phyloP scores from a whole-genome alignment of 2,797 vertebrate genomes.

The Kryptolebias ocellatus region DNA sequence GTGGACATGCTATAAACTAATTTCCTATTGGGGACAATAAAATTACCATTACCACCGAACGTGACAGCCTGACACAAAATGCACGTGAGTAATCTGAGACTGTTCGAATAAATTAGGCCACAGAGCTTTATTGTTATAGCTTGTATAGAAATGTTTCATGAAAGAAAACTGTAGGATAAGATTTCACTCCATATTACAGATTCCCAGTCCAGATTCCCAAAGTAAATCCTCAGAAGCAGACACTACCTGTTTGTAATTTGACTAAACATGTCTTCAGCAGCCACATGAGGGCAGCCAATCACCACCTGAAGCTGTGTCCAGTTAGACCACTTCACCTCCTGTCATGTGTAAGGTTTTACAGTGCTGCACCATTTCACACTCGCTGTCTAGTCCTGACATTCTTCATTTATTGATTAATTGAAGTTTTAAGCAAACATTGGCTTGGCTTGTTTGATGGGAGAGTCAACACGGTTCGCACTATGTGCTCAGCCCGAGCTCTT shows the following conservation, averaged over 20 bases:
- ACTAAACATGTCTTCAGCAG: neutral
- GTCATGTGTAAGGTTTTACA: neutral
- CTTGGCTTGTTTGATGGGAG: conserved; percentile 22
- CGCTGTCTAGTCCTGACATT: conserved; percentile 17
- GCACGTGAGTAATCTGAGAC: no score
- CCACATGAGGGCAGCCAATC: conserved; percentile 52
- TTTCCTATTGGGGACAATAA: no score
- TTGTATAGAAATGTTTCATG: no score
- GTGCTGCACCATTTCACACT: neutral
- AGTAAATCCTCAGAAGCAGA: neutral
- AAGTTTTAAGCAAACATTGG: conserved; percentile 28
- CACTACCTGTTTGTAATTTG: neutral
- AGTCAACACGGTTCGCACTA: conserved; percentile 16
- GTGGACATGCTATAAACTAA: no score
- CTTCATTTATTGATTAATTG: conserved; percentile 23
- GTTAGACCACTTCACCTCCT: neutral
- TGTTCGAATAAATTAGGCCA: no score
- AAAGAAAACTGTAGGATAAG: no score
- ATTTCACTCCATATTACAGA: no score
- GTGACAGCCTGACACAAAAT: no score
- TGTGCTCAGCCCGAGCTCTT: no score
- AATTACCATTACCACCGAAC: no score
- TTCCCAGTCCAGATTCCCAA: no score
- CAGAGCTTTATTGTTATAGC: no score
- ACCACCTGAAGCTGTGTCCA: neutral